A percentile compares a stretch with the other conserved stretches of the same genome.
Evolutionary conservation across 2,797 vertebrate genomes (phyloP).

Genomic region (Tapirus indicus): DNA sequence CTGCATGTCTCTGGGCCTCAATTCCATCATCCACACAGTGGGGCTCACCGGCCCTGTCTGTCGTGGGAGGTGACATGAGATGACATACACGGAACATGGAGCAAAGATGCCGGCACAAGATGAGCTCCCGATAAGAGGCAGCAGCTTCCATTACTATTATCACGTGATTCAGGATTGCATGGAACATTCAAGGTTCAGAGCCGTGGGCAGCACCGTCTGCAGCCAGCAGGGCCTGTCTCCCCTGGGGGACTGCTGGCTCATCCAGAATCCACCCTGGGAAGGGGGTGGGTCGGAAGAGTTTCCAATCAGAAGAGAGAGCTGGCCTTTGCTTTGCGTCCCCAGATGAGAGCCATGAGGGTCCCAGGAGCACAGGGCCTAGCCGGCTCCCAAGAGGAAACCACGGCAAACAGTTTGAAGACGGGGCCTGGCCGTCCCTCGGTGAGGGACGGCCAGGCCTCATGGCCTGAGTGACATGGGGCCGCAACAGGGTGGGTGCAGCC

Average conservation of each 20-base stretch:
- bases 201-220: neutral
- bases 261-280: neutral
- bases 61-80: neutral
- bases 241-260: neutral
- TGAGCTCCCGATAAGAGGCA: rapidly evolving
- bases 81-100: neutral
- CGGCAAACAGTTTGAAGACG: neutral
- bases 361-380: too few species aligned
- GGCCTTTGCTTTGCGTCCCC: neutral
- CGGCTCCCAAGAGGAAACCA: neutral
- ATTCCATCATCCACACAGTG: neutral
- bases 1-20: neutral
- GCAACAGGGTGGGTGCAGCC: too few species aligned
- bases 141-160: neutral
- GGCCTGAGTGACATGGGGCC: too few species aligned
- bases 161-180: neutral
- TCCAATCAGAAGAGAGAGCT: neutral
- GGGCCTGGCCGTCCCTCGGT: too few species aligned
- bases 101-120: neutral
- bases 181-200: rapidly evolving
- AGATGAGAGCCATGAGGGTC: neutral
- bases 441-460: too few species aligned
- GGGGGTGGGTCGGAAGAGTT: neutral
- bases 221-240: neutral
- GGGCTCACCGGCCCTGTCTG: neutral